Conservation (phyloP, 2,113 vertebrate species). For the Eclectus roratus region DNA sequence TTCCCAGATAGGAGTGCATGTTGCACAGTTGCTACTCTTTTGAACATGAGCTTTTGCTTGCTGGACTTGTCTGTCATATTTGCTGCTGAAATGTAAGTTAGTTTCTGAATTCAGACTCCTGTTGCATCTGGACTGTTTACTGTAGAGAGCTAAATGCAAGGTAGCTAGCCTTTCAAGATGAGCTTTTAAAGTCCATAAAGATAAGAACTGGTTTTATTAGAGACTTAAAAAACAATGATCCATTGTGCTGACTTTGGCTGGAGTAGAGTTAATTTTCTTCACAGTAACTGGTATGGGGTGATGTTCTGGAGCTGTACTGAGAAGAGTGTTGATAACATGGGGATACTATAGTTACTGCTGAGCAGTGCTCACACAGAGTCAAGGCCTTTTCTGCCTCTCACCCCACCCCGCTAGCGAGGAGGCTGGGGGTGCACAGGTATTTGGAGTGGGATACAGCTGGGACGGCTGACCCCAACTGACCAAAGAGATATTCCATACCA, state of each 20-base stretch:
- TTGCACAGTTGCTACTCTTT: neutral
- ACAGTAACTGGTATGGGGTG: neutral
- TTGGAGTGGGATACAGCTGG: neutral
- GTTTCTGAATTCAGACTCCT: neutral
- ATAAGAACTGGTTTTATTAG: neutral
- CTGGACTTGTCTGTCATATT: neutral
- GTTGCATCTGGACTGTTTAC: neutral
- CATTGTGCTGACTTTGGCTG: neutral
- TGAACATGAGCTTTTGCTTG: neutral
- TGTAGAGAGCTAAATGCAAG: neutral
- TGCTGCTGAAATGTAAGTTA: neutral
- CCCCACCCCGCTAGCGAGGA: neutral
- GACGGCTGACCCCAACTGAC: neutral
- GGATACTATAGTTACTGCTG: neutral
- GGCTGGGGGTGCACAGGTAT: neutral
- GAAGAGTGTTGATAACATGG: neutral
- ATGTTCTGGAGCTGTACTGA: neutral
- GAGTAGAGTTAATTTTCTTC: neutral
- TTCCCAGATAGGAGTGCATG: neutral
- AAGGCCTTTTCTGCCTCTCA: neutral
- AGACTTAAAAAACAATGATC: neutral
- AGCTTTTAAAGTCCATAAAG: neutral
- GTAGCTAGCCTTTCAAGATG: neutral
- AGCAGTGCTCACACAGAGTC: neutral
- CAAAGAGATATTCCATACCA: neutral